Percentiles rank a stretch among this genome's conserved stretches.
phyloP scores from a whole-genome alignment of 2,888 invertebrate genomes.

The Philonicus albiceps region DNA sequence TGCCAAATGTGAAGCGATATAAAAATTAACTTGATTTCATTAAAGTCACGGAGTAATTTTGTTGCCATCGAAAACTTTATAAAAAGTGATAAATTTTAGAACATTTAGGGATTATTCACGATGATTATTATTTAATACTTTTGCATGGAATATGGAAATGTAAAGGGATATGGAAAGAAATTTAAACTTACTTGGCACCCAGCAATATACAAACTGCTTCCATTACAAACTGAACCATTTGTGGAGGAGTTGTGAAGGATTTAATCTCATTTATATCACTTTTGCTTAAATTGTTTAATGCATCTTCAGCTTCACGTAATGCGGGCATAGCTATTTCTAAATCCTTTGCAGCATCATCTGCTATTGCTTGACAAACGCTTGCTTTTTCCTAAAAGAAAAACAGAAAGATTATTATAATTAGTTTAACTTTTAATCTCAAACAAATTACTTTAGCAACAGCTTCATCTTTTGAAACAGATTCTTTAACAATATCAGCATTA shows the following conservation, averaged over 20 bases:
- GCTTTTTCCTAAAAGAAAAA: slow-evolving; percentile 73
- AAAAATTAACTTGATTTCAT: too few relatives aligned
- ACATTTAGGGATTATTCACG: too few relatives aligned
- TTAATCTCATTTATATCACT: slow-evolving; percentile 89
- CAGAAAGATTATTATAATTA: background rate
- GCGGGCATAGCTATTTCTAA: slow-evolving; percentile 87
- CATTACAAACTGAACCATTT: slow-evolving; percentile 87
- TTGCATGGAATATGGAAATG: background rate
- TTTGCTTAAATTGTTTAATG: slow-evolving; percentile 85
- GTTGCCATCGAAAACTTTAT: background rate
- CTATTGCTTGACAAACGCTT: slow-evolving; percentile 80
- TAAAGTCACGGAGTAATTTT: too few relatives aligned
- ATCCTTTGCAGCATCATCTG: slow-evolving; percentile 88
- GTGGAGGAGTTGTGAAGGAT: slow-evolving; percentile 88
- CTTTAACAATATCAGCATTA: slow-evolving; percentile 81
- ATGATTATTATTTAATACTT: too few relatives aligned
- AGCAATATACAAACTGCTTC: slow-evolving; percentile 88
- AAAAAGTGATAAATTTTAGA: background rate
- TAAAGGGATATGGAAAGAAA: background rate
- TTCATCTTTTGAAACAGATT: slow-evolving; percentile 83
- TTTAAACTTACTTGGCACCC: slow-evolving; percentile 74
- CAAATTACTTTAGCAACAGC: slow-evolving; percentile 75
- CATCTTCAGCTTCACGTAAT: slow-evolving; percentile 82
- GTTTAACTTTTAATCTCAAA: background rate
- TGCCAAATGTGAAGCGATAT: too few relatives aligned